Base-by-base conservation (phyloP, 2,888 invertebrate species). In the Epinotia bilunana region DNA sequence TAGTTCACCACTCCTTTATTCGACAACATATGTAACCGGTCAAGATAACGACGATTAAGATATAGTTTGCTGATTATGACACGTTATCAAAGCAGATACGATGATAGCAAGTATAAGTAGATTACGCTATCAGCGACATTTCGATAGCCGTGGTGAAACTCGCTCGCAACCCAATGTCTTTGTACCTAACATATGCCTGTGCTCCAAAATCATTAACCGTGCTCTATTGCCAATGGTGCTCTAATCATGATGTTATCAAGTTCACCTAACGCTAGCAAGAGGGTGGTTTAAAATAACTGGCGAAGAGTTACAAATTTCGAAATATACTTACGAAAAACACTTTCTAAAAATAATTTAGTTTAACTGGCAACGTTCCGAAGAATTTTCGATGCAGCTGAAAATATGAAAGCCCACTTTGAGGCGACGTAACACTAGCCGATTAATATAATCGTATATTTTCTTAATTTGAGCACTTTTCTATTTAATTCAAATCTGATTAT, bases 71-170 rank as follows among this genome's bases (percentile, higher is more conserved):
- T 82, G 87, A 88, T 89, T 87, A 72, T 80, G 87, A 71, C 77
- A 77, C 77, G 77, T 80, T 88, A 88, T 87, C 89, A 76, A 77
- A 55, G 68, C 77, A 60, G 86, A 87, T 88, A 88, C 72, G 73
- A 76, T 74, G 67, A 72, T 77, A 74, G 73, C 67, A 72, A 55
- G 60, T 73, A 49, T 88, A 88, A 87, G n/a, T 86, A 81, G 83
- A 85, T 84, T 85, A 77, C 71, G 76, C 83, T 90, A 88, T 90
- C 90, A 84, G 76, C 83, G 83, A 84, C 57, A 43, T 74, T 74
- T 57, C 53, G 62, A 65, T 75, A 71, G 23, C 60, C 60, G 65
- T 65, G 55, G 28, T 75, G 67, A 61, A 71, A 61, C 61, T 39
- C 28, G 67, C 61, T 23, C 55, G 75, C 67, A 72, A 75, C 55